A percentile compares a stretch with the other conserved stretches of the same genome.
These are phyloP conservation scores for Nomada ferruginata DNA, from an alignment of 2,888 invertebrate species.

Conservation along the genomic window DNA sequence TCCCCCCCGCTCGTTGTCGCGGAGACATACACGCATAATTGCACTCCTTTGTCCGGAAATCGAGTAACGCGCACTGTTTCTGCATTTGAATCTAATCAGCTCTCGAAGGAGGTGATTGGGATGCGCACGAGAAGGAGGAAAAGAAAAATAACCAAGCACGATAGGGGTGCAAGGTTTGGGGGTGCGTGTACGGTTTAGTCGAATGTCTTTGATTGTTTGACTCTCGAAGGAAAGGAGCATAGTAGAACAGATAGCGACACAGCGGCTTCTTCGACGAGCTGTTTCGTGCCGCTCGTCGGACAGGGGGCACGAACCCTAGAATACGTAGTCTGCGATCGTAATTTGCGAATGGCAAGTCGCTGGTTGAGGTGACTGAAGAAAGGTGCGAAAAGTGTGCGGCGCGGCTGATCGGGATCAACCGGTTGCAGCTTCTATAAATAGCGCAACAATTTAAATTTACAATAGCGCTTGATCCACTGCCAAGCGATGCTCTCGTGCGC, in stretches of 20 bases:
- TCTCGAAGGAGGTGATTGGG: background rate
- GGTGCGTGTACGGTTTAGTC: too few relatives aligned
- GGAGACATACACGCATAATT: conserved; percentile 3
- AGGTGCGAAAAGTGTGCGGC: background rate
- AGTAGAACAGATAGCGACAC: too few relatives aligned
- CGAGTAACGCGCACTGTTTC: background rate
- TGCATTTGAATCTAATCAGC: background rate
- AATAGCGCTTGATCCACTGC: conserved; percentile 28
- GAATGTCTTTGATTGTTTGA: too few relatives aligned
- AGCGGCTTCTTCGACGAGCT: too few relatives aligned
- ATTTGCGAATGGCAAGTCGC: background rate
- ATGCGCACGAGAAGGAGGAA: background rate
- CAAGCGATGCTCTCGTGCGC: conserved; percentile 12
- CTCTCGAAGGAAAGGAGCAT: too few relatives aligned
- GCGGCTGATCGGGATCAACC: conserved; percentile 27
- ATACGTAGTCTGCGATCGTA: background rate
- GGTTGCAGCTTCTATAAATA: conserved; percentile 51
- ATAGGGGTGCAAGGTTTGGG: too few relatives aligned
- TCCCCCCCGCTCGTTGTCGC: background rate
- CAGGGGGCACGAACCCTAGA: background rate
- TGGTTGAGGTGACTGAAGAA: background rate
- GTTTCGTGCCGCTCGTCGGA: too few relatives aligned
- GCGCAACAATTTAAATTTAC: conserved; percentile 50
- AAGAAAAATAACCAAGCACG: too few relatives aligned
- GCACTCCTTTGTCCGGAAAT: conserved; percentile 4